Base-by-base conservation (phyloP, 2,797 vertebrate species). In the Cuniculus paca region DNA sequence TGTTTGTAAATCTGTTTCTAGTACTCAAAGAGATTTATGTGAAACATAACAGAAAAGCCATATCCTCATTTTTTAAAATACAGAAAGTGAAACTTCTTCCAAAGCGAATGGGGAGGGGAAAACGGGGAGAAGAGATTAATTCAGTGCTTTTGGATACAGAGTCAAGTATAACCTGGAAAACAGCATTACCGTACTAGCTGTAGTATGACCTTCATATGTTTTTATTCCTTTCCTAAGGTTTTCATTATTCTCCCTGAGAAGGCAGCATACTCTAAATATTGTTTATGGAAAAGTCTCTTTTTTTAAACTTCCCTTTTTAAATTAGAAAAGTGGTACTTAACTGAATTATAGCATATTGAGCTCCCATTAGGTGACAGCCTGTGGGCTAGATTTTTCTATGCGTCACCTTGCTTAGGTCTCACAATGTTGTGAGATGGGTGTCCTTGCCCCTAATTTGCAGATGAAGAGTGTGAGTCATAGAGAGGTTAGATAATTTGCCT, bases 151-250 rank as follows among this genome's bases (percentile, higher is more conserved):
- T 2, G 9, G 83, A 54, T 58, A 13, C 60, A 81, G 54, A 52
- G 82, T 81, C 54, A 45, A 48, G 63, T 79, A 52, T 70, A 96
- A 82, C 31, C 56, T 88, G 79, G 50, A 93, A 75, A 79, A 61
- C 84, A 80, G 36, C 42, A 52, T 42, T 20, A n/a, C 54, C 60
- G 34, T 39, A 60, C 84, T 82, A 56, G 70, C 6, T 79, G 10
- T 56, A 28, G 6, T 58, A 52, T 91, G 42, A 68, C 61, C 34
- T 70, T 34, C 0, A 2, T 45, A 26, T 45, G 13, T 77, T 85
- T 93, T 82, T 52, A 52, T 52, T 83, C 17, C n/a, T 28, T 52
- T 87, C 80, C 79, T 34, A 50, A 34, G 39, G 20, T n/a, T 85
- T 93, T 78, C 65, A 88, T 78, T 78, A 12, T 96, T 82, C 20